Percentiles rank a stretch among this genome's conserved stretches.
These are phyloP conservation scores for Echinarachnius parma DNA, from an alignment of 53 echinoderm and acorn worm genomes.

Conservation along the genomic window DNA sequence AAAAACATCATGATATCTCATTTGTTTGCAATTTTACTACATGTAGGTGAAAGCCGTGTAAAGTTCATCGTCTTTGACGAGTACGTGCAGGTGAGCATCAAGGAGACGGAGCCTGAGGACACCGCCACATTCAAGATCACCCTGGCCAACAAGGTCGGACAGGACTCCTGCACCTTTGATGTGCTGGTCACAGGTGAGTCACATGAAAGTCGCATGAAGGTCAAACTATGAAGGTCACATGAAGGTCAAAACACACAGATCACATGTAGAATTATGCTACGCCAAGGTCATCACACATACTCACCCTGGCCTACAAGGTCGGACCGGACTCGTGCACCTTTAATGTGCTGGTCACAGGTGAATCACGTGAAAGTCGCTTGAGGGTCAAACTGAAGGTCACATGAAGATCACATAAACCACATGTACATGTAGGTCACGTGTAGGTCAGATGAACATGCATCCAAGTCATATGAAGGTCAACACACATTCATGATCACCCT, in stretches of 20 bases:
- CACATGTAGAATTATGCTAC: too few species aligned
- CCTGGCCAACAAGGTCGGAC: slow-evolving; percentile 73
- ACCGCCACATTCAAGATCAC: slow-evolving; percentile 79
- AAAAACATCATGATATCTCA: too few species aligned
- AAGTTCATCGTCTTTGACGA: slow-evolving; percentile 86
- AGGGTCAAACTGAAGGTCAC: too few species aligned
- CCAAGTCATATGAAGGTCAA: slow-evolving; percentile 60
- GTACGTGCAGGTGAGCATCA: slow-evolving; percentile 81
- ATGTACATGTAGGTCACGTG: slow-evolving; percentile 74
- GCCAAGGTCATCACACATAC: too few species aligned
- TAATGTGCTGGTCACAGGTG: slow-evolving; percentile 83
- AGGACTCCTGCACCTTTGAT: slow-evolving; percentile 69
- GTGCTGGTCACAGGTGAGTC: slow-evolving; percentile 85
- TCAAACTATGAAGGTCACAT: too few species aligned
- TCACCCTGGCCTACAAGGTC: slow-evolving; percentile 69
- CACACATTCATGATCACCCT: slow-evolving; percentile 70
- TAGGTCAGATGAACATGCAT: slow-evolving; percentile 49
- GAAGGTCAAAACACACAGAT: slow-evolving; percentile 61
- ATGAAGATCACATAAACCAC: too few species aligned
- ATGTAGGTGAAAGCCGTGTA: slow-evolving; percentile 61
- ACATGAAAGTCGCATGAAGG: neutral
- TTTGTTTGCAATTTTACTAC: too few species aligned
- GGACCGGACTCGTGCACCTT: slow-evolving; percentile 79
- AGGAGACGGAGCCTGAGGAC: slow-evolving; percentile 67
- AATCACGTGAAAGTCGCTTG: too few species aligned